Evolutionary conservation across 2,888 invertebrate species (phyloP), one percentile per base, ranked within the genome.

Genomic region (Andrena bucephala): DNA sequence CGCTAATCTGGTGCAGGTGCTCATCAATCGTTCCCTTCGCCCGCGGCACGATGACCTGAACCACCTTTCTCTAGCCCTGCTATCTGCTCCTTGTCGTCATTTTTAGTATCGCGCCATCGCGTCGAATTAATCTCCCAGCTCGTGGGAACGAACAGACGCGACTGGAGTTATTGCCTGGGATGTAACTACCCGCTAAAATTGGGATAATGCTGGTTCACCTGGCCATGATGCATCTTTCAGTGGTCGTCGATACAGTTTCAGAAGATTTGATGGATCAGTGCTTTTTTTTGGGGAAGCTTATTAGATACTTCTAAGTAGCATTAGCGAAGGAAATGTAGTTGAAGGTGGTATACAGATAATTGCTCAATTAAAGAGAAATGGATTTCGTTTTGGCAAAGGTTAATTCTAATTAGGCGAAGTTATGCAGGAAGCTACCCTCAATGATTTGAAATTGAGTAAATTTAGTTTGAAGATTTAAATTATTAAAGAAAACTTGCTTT

Each of bases 1-100:
- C 81, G 85, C 90, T 90, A 90, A 91, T 91, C 91, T 89, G 88
- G 81, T 82, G 83, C 86, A 81, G 86, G 85, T 86, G 82, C 85
- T 86, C 90, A 89, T 91, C 89, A 89, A 91, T 91, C 87, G 83
- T 87, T 82, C 57, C 48, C 80, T 62, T 31, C 69, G 69, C 20
- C 65, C 69, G 52, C 48, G 71, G 48, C 57, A 29, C 75, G 68
- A 81, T 81, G 81, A 78, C 83, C 82, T 27, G 68, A 69, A 69
- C 59, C 48, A 50, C 29, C 70, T 68, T 69, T 57, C 83, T 65
- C 74, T 77, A 57, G 57, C 6, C 24, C 10, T 65, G 68, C 65
- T 85, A 85, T 83, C 78, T 59, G 66, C 70, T 50, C 50, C 33
- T 75, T 80, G 83, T 81, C 81, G 66, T 77, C 78, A 74, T 85